phyloP scores from a whole-genome alignment of 2,113 vertebrate species.

The Eubucco bourcierii region DNA sequence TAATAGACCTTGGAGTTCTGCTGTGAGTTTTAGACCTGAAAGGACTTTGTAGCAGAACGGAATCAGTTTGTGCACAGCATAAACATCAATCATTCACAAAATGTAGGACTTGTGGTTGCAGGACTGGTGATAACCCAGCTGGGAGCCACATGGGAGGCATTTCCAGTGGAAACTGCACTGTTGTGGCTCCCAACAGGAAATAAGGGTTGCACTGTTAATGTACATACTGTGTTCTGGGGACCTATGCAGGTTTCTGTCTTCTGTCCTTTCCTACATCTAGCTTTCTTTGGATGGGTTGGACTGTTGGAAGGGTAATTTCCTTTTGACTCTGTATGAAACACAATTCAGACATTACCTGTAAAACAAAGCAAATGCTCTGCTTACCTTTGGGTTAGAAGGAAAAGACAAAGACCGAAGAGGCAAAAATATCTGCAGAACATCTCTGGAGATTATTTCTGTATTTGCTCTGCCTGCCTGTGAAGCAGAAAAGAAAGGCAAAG shows the following conservation, averaged over 20 bases:
- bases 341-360: background rate
- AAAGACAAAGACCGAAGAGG: conserved; percentile 54
- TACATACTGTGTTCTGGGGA: background rate
- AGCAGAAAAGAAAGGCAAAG: background rate
- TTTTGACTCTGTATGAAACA: background rate
- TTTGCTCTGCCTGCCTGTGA: conserved; percentile 33
- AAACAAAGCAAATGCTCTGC: background rate
- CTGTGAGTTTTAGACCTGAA: background rate
- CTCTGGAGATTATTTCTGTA: background rate
- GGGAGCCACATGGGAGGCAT: background rate
- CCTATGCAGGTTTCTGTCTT: background rate
- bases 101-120: background rate
- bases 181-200: background rate
- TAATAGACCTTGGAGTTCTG: background rate
- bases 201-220: background rate
- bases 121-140: background rate
- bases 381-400: conserved; percentile 68
- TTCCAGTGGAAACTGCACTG: background rate
- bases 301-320: background rate
- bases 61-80: background rate
- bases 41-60: background rate
- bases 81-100: background rate
- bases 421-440: conserved; percentile 59
- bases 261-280: background rate
- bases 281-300: background rate